These are phyloP conservation scores for Syngnathoides biaculeatus DNA, from an alignment of 2,113 vertebrate genomes.

Conservation along the genomic window DNA sequence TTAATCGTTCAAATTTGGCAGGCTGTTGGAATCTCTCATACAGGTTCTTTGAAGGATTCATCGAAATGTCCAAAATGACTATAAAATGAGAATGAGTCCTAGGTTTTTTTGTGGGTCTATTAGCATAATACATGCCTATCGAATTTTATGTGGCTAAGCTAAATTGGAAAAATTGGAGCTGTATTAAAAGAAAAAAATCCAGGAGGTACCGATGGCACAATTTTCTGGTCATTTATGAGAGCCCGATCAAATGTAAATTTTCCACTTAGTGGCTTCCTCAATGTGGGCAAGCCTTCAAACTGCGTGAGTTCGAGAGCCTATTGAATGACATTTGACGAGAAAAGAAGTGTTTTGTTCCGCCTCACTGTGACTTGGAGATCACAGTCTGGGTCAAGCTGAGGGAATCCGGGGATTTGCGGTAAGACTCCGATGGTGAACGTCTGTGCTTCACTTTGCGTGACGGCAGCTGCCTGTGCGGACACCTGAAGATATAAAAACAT, in stretches of 20 bases:
- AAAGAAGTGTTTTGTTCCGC: neutral
- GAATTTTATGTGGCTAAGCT: no score
- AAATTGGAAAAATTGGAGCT: no score
- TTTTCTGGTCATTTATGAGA: neutral
- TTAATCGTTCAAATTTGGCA: no score
- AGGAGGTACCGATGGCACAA: no score
- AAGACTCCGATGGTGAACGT: constrained; percentile 86
- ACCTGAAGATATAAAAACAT: constrained; percentile 71
- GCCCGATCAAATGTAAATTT: neutral
- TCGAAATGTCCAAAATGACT: no score
- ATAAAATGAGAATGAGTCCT: no score
- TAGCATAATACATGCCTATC: no score
- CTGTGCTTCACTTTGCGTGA: constrained; percentile 71
- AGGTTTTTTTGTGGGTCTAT: no score
- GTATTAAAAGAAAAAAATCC: no score
- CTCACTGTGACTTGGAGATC: constrained; percentile 90
- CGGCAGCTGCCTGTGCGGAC: constrained; percentile 66
- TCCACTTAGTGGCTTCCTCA: neutral
- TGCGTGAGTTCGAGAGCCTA: neutral
- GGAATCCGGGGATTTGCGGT: constrained; percentile 75
- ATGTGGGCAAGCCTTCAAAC: neutral
- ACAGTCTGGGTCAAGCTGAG: constrained; percentile 76
- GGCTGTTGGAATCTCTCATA: no score
- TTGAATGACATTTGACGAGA: neutral
- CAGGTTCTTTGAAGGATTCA: no score